A percentile compares a stretch with the other conserved stretches of the same genome.
phyloP scores from a whole-genome alignment of 2,113 vertebrate species.

The Malurus cyaneus region DNA sequence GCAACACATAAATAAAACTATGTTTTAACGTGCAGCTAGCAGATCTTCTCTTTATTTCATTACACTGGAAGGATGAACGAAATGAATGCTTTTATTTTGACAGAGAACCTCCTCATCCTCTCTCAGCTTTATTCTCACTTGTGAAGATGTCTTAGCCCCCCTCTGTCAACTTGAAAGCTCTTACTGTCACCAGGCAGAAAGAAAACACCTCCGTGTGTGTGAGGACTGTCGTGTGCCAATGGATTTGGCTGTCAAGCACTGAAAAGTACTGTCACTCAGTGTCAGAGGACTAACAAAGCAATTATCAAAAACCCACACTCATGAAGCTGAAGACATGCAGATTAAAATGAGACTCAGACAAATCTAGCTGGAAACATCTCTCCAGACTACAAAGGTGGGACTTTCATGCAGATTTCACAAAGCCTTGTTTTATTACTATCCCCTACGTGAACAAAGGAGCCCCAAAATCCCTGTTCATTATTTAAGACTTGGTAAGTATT shows the following conservation, averaged over 20 bases:
- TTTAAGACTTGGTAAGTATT: not conserved
- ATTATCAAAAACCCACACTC: conserved; percentile 70
- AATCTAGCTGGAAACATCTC: conserved; percentile 24
- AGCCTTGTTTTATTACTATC: not conserved
- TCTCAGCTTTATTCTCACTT: conserved; percentile 74
- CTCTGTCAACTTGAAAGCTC: conserved; percentile 74
- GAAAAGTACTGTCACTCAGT: conserved; percentile 77
- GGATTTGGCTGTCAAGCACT: conserved; percentile 76
- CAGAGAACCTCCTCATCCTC: conserved; percentile 57
- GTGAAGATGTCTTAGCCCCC: conserved; percentile 62
- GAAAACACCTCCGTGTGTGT: conserved; percentile 65
- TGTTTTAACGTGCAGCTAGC: conserved; percentile 38
- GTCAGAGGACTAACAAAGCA: conserved; percentile 77
- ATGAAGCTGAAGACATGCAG: conserved; percentile 52
- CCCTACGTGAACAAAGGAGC: not conserved
- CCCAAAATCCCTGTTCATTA: not conserved
- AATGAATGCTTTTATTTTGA: conserved; percentile 76
- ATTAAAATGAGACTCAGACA: conserved; percentile 56
- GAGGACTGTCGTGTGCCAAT: conserved; percentile 69
- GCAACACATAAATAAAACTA: conserved; percentile 41
- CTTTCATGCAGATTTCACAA: not conserved
- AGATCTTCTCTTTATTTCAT: conserved; percentile 36
- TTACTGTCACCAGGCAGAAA: conserved; percentile 76
- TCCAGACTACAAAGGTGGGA: not conserved
- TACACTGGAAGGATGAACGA: conserved; percentile 33